Evolutionary conservation across 1,140 invertebrate species (phyloP).

Genomic region (Chironomus striatipennis): DNA sequence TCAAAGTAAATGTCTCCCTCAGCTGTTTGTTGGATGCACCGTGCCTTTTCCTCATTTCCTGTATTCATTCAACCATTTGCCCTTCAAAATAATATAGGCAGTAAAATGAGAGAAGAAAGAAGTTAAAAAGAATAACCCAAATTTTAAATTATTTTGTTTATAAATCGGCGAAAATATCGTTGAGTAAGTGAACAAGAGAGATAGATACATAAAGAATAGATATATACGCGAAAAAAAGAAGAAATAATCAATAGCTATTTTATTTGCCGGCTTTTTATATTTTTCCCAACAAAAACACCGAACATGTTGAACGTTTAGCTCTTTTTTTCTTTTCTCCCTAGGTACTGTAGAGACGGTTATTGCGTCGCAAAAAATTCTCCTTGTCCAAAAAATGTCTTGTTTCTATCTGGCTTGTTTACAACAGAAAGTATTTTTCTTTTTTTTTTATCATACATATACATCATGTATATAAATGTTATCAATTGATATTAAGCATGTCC

Average conservation of each 20-base stretch:
- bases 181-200: background rate
- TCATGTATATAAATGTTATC: background rate
- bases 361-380: background rate
- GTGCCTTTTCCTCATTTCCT: background rate
- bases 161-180: background rate
- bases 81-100: background rate
- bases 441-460: no score
- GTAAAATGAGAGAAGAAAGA: background rate
- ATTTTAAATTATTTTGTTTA: background rate
- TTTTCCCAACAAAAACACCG: background rate
- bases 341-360: background rate
- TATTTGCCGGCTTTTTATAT: slow-evolving; percentile 20
- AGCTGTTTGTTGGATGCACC: background rate
- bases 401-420: background rate
- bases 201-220: background rate
- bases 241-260: slow-evolving; percentile 10
- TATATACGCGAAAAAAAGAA: slow-evolving; percentile 15
- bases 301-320: slow-evolving; percentile 10
- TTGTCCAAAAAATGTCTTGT: background rate
- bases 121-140: background rate
- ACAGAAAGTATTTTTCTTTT: no score
- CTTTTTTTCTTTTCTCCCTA: background rate
- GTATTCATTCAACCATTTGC: background rate
- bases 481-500: background rate
- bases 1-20: no score